Percentiles rank a stretch among this genome's conserved stretches.
Evolutionary conservation across 2,113 vertebrate genomes (phyloP).

Genomic region (Channa maculata): DNA sequence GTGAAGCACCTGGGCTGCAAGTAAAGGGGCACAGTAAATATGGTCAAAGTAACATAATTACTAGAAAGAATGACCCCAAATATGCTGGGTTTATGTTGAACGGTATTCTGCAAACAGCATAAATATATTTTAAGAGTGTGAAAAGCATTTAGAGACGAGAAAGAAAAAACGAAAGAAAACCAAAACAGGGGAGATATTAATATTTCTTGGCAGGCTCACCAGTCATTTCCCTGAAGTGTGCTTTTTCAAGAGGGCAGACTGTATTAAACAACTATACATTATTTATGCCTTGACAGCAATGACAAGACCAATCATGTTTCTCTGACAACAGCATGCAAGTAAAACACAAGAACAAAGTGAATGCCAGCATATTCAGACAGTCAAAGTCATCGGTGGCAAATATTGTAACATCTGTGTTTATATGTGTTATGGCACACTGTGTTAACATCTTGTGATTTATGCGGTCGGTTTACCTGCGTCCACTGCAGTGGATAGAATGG

Average conservation of each 20-base stretch:
- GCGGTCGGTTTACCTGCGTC: too few species aligned
- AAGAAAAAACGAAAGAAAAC: not conserved
- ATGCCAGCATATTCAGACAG: not conserved
- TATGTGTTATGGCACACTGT: too few species aligned
- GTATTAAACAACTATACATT: not conserved
- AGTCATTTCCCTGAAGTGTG: not conserved
- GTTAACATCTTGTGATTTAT: too few species aligned
- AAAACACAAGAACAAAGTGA: not conserved
- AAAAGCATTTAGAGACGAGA: not conserved
- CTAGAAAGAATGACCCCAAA: not conserved
- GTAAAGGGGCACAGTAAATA: not conserved
- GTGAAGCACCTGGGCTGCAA: not conserved
- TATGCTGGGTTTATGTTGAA: not conserved
- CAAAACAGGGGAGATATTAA: not conserved
- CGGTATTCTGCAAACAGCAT: not conserved
- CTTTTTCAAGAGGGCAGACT: not conserved
- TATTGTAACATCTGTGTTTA: not conserved
- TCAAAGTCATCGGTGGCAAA: not conserved
- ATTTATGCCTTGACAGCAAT: constrained; percentile 5
- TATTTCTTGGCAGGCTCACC: constrained; percentile 8
- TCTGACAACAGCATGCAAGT: not conserved
- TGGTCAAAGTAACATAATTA: not conserved
- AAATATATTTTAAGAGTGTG: not conserved
- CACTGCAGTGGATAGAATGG: too few species aligned
- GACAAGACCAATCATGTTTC: not conserved